Evolutionary conservation across 2,113 vertebrate genomes (phyloP).

Genomic region (Ginglymostoma cirratum): DNA sequence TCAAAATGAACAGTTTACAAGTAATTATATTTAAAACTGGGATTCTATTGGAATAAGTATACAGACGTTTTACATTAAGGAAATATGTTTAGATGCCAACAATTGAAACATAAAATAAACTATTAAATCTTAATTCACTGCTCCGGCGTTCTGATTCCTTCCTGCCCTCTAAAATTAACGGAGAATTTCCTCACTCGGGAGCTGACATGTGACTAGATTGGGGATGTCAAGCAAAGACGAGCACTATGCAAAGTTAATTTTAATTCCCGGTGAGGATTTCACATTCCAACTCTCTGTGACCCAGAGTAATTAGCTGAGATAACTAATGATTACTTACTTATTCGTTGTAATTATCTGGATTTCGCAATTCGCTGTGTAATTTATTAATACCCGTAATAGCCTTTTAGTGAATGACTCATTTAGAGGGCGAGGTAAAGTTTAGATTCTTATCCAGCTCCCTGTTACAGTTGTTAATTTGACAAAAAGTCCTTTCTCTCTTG

Average conservation of each 20-base stretch:
- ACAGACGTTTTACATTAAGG: slow-evolving; percentile 51
- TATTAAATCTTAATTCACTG: slow-evolving; percentile 45
- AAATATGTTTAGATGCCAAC: slow-evolving; percentile 66
- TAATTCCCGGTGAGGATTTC: slow-evolving; percentile 87
- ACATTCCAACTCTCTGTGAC: slow-evolving; percentile 79
- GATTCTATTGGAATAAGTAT: neutral
- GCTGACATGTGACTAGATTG: slow-evolving; percentile 63
- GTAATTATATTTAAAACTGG: neutral
- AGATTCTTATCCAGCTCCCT: slow-evolving; percentile 55
- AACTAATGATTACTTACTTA: slow-evolving; percentile 99
- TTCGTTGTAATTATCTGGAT: slow-evolving; percentile 97
- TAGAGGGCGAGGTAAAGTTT: slow-evolving; percentile 56
- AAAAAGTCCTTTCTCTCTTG: slow-evolving; percentile 48
- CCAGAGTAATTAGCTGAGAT: slow-evolving; percentile 98
- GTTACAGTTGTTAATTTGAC: slow-evolving; percentile 62
- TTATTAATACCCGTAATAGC: slow-evolving; percentile 98
- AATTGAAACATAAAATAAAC: slow-evolving; percentile 68
- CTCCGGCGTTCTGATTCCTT: slow-evolving; percentile 49
- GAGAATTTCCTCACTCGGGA: slow-evolving; percentile 63
- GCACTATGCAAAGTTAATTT: slow-evolving; percentile 84
- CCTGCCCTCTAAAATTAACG: slow-evolving; percentile 66
- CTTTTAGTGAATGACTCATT: slow-evolving; percentile 82
- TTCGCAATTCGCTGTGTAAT: slow-evolving; percentile 99
- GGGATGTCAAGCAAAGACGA: slow-evolving; percentile 69
- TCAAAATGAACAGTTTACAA: neutral